Evolutionary conservation across 2,888 invertebrate genomes (phyloP), one percentile per base, ranked within the genome.

Genomic region (Ischnura elegans): DNA sequence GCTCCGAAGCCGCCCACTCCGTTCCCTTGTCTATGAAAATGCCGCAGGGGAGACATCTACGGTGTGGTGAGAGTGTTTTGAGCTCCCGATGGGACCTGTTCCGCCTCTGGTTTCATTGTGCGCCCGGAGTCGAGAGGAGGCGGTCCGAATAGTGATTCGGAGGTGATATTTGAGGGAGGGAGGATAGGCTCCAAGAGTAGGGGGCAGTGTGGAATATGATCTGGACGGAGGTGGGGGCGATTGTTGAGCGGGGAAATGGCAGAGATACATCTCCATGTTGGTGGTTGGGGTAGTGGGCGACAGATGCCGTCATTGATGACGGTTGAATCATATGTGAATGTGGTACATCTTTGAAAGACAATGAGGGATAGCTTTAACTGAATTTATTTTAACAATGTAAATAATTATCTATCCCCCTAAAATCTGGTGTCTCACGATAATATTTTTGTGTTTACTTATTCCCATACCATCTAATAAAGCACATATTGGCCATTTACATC

Each of bases 241-340:
- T 25, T 6, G 61, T 21, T 6, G 19, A 25, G n/a, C 21, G 25
- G 61, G 61, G 61, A 61, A 5, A n/a, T 16, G 25, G 61, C 21
- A 19, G 47, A 10, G 47, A n/a, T n/a, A 21, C 19, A 55, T 61
- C 1, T 25, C 61, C 61, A 1, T 21, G 61, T 21, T 21, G 61
- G 61, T 61, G 61, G 61, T 61, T 61, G 25, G 25, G 61, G 5
- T 21, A 61, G 61, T 25, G 61, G 61, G 61, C 61, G 61, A 21
- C 5, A 61, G 61, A 61, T 61, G 61, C n/a, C 61, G 61, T 61
- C 61, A 61, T n/a, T 61, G 61, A 61, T 61, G 61, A n/a, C 61
- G 61, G 61, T 61, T 21, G 19, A 61, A 61, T 61, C 25, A 25
- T 61, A 21, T 61, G 61, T 61, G 8, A 61, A 61, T 1, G 61